These are phyloP conservation scores for Zaprionus ghesquierei DNA, from an alignment of 1,140 invertebrate species.

Conservation along the genomic window DNA sequence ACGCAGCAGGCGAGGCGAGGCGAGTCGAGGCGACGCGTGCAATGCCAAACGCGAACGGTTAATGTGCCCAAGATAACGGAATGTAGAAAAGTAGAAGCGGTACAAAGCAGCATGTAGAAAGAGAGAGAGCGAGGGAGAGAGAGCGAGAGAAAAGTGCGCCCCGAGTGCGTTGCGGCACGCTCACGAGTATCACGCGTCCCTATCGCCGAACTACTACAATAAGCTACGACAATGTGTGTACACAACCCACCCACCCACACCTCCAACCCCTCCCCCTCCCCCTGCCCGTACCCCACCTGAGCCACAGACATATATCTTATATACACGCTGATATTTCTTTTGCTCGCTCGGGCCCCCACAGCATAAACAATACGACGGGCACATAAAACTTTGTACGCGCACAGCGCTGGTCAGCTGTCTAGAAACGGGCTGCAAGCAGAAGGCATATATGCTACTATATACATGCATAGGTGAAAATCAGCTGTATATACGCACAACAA, in stretches of 20 bases:
- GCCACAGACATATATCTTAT: not conserved
- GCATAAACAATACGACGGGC: slow-evolving; percentile 16
- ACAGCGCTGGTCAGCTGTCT: slow-evolving; percentile 20
- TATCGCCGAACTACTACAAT: slow-evolving; percentile 15
- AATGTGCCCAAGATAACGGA: slow-evolving; percentile 41
- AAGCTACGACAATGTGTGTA: not conserved
- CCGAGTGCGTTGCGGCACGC: not conserved
- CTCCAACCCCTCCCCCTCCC: not conserved
- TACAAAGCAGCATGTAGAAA: not conserved
- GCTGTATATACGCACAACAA: slow-evolving; percentile 5
- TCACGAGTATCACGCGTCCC: not conserved
- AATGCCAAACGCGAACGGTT: slow-evolving; percentile 43
- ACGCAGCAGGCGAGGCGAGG: slow-evolving; percentile 5
- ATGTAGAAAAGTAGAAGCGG: slow-evolving; percentile 6
- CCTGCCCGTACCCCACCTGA: not conserved
- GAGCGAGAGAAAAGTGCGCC: not conserved
- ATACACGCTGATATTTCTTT: not conserved
- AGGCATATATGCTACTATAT: not conserved
- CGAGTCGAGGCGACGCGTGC: slow-evolving; percentile 26
- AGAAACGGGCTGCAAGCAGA: not conserved
- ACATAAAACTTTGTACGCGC: not conserved
- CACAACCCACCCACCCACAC: not conserved
- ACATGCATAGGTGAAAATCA: slow-evolving; percentile 10
- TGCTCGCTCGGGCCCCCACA: not conserved
- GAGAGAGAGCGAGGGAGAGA: too few species aligned